These are phyloP conservation scores for Apomyelois bistriatella DNA, from an alignment of 2,888 invertebrate genomes.

Conservation along the genomic window DNA sequence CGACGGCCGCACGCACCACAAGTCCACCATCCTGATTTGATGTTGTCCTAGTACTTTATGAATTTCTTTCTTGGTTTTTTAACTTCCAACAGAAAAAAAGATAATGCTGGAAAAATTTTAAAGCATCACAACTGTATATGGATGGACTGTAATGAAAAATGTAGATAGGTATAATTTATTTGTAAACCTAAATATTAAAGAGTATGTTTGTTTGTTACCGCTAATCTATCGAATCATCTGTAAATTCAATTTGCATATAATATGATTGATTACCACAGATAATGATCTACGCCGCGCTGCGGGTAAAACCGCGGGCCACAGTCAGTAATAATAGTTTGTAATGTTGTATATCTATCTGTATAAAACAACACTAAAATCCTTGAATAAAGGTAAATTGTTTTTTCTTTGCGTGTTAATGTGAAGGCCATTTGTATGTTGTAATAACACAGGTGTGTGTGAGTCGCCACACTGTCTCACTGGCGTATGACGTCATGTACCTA, in stretches of 20 bases:
- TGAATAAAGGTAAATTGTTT: not conserved
- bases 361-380: not conserved
- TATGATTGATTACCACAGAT: too few relatives aligned
- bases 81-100: not conserved
- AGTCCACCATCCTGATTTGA: conserved; percentile 5
- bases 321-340: too few relatives aligned
- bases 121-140: not conserved
- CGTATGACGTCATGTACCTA: not conserved
- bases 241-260: too few relatives aligned
- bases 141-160: too few relatives aligned
- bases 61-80: not conserved
- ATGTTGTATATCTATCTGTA: too few relatives aligned
- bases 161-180: too few relatives aligned
- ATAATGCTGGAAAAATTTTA: too few relatives aligned
- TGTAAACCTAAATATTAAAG: too few relatives aligned
- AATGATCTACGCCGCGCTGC: too few relatives aligned
- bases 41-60: conserved; percentile 3
- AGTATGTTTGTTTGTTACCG: too few relatives aligned
- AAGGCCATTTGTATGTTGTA: not conserved
- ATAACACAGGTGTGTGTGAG: not conserved
- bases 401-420: not conserved
- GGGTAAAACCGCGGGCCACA: too few relatives aligned
- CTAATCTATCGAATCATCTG: too few relatives aligned
- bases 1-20: conserved; percentile 4
- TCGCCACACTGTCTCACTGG: not conserved